Conservation (phyloP, 2,888 invertebrate genomes). For the Tachystola acroxantha region DNA sequence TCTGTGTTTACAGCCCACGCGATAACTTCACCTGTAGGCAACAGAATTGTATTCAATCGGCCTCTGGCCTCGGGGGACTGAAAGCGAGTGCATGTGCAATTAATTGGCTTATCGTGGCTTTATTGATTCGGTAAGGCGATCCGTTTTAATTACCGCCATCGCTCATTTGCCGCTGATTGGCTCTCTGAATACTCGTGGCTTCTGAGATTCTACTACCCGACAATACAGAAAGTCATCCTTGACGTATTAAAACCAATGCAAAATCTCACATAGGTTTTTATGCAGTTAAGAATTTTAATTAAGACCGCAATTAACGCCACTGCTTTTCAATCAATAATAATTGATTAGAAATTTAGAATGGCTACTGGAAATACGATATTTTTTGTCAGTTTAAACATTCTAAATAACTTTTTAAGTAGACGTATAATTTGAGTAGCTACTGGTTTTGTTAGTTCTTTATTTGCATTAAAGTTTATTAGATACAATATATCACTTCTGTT, state of each 20-base stretch:
- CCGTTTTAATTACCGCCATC: slow-evolving; percentile 73
- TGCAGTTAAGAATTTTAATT: slow-evolving; percentile 24
- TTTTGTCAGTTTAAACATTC: not conserved
- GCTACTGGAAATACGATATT: slow-evolving; percentile 4
- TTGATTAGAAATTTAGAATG: slow-evolving; percentile 11
- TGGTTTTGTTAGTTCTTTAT: too few relatives aligned
- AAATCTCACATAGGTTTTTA: slow-evolving; percentile 10
- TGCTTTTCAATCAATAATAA: slow-evolving; percentile 17
- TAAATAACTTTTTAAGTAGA: too few relatives aligned
- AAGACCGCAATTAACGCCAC: slow-evolving; percentile 20
- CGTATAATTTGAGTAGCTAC: too few relatives aligned
- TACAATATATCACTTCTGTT: too few relatives aligned
- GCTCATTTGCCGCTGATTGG: slow-evolving; percentile 71
- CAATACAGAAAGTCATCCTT: slow-evolving; percentile 19
- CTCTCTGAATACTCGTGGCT: slow-evolving; percentile 25
- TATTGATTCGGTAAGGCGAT: slow-evolving; percentile 76
- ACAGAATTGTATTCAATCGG: slow-evolving; percentile 15
- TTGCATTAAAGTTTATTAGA: too few relatives aligned
- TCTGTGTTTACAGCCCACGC: too few relatives aligned
- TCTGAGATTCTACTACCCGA: slow-evolving; percentile 23
- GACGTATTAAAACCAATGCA: not conserved
- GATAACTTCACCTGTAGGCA: slow-evolving; percentile 2
- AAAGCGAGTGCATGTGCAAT: slow-evolving; percentile 59
- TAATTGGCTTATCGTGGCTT: slow-evolving; percentile 73
- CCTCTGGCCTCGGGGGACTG: slow-evolving; percentile 46